These are phyloP conservation scores for Silvanus unidentatus DNA, from an alignment of 2,888 invertebrate genomes.

Conservation along the genomic window DNA sequence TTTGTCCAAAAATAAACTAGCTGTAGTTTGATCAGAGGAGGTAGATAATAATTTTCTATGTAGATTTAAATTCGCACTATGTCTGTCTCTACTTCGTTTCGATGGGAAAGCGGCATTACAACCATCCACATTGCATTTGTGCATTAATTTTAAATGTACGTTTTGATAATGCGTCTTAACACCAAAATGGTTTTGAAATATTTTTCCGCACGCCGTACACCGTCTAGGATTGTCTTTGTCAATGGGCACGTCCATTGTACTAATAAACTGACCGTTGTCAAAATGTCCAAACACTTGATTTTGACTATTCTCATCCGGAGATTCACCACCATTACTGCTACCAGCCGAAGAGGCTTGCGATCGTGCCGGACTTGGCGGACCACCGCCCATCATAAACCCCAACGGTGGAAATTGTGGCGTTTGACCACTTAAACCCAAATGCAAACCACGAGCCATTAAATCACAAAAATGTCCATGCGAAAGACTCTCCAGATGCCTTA, in stretches of 20 bases:
- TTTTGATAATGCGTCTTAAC: conserved; percentile 94
- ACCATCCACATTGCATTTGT: conserved; percentile 90
- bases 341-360: conserved; percentile 60
- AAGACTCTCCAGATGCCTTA: conserved; percentile 72
- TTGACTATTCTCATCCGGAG: conserved; percentile 54
- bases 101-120: conserved; percentile 94
- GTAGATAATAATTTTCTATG: conserved; percentile 84
- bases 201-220: conserved; percentile 87
- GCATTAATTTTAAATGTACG: conserved; percentile 91
- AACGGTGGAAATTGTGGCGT: conserved; percentile 45
- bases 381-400: conserved; percentile 50
- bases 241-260: conserved; percentile 77
- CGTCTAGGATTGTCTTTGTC: conserved; percentile 87
- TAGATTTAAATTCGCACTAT: conserved; percentile 84
- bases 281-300: conserved; percentile 66
- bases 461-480: conserved; percentile 71
- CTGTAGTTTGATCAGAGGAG: conserved; percentile 49
- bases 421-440: conserved; percentile 41
- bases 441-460: conserved; percentile 43
- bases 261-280: conserved; percentile 67
- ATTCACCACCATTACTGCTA: conserved; percentile 51
- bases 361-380: conserved; percentile 55
- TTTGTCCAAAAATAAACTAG: conserved; percentile 47
- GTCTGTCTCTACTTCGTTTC: conserved; percentile 85
- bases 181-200: conserved; percentile 89